phyloP scores from a whole-genome alignment of 2,797 vertebrate genomes.

The Enteromius unitaeniatus region DNA sequence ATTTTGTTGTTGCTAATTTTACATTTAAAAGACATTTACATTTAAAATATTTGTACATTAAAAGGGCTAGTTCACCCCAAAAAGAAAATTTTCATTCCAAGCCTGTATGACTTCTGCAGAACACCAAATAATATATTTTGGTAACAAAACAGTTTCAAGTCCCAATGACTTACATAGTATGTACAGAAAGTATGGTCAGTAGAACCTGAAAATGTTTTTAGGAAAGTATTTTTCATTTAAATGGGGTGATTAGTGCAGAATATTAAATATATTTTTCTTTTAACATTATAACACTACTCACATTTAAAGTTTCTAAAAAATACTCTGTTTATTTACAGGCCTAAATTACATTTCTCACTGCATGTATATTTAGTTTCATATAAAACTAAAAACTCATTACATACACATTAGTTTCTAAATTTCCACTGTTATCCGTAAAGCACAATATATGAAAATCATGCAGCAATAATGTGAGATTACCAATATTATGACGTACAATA shows the following conservation, averaged over 20 bases:
- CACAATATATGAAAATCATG: neutral
- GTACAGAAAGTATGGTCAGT: neutral
- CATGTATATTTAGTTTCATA: neutral
- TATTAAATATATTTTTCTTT: neutral
- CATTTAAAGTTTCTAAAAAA: neutral
- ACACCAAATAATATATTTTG: neutral
- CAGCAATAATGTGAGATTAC: slow-evolving; percentile 1
- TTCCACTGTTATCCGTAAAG: neutral
- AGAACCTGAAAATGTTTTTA: neutral
- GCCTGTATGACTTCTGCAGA: neutral
- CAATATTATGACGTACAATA: neutral
- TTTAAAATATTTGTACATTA: neutral
- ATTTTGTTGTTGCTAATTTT: neutral
- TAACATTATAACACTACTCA: neutral
- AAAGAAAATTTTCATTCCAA: neutral
- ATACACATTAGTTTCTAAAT: neutral
- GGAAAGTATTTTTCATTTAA: neutral
- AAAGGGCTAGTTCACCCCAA: neutral
- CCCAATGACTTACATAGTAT: neutral
- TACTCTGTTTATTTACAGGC: neutral
- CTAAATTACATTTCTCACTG: neutral
- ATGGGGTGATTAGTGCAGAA: neutral
- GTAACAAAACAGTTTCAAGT: neutral
- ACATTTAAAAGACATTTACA: neutral
- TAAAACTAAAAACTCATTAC: slow-evolving; percentile 11